phyloP scores from a whole-genome alignment of 2,797 vertebrate genomes.

The Lophotriccus pileatus region DNA sequence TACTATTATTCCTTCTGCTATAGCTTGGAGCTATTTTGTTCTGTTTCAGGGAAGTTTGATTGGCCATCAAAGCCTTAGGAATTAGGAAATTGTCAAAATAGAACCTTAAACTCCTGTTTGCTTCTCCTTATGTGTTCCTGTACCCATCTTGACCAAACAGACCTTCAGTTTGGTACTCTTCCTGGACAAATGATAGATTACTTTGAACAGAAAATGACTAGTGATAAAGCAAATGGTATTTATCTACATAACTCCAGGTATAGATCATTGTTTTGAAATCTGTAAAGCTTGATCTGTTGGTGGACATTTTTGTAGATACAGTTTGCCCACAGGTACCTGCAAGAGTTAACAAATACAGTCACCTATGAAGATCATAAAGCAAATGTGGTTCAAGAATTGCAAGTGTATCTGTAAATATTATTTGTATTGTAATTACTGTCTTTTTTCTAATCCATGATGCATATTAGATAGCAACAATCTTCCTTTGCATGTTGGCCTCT shows the following conservation, averaged over 20 bases:
- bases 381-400: not conserved
- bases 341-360: not conserved
- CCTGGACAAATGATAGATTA: not conserved
- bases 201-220: not conserved
- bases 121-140: not conserved
- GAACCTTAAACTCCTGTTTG: not conserved
- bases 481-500: not conserved
- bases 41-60: not conserved
- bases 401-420: not conserved
- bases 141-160: not conserved
- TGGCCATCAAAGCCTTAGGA: not conserved
- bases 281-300: not conserved
- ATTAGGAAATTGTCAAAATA: not conserved
- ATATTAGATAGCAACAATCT: not conserved
- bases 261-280: not conserved
- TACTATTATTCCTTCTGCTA: not conserved
- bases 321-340: not conserved
- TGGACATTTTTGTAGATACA: not conserved
- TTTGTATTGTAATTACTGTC: not conserved
- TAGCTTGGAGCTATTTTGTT: not conserved
- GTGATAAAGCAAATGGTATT: not conserved
- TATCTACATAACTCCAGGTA: not conserved
- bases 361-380: not conserved
- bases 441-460: not conserved
- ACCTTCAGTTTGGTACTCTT: not conserved